A percentile compares a stretch with the other conserved stretches of the same genome.
Conservation (phyloP, 2,113 vertebrate species). For the Misgurnus mizolepis region DNA sequence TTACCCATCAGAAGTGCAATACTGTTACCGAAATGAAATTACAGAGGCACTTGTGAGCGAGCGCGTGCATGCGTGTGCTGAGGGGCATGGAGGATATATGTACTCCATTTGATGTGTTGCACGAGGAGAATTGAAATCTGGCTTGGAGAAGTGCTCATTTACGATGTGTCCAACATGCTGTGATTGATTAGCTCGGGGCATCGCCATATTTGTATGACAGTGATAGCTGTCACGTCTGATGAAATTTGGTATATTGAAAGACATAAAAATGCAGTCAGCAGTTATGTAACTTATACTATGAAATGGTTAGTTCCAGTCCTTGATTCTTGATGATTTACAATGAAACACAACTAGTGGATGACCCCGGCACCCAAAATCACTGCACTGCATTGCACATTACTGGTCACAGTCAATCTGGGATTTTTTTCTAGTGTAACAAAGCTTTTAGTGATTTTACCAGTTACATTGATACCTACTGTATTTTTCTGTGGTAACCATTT, state of each 20-base stretch:
- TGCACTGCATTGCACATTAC: no score
- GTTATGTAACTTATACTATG: not conserved
- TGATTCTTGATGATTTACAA: no score
- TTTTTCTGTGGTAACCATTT: no score
- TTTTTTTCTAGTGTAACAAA: no score
- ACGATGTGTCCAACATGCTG: conserved; percentile 72
- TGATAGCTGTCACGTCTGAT: conserved; percentile 51
- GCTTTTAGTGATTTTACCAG: no score
- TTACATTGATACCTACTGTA: no score
- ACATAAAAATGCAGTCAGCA: not conserved
- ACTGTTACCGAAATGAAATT: conserved; percentile 78
- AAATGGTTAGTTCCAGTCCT: no score
- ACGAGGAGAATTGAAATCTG: conserved; percentile 61
- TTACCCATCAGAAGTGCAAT: conserved; percentile 78
- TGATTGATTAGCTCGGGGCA: conserved; percentile 72
- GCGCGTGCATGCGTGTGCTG: conserved; percentile 54
- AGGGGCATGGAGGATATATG: conserved; percentile 52
- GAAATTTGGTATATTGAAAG: conserved; percentile 6
- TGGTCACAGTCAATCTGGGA: no score
- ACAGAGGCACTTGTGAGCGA: conserved; percentile 74
- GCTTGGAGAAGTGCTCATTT: conserved; percentile 70
- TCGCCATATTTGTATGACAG: conserved; percentile 55
- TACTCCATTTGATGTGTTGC: conserved; percentile 68
- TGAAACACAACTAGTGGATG: no score
- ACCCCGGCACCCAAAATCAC: no score